Conservation (phyloP, 2,888 invertebrate genomes). For the Megastigmus dorsalis region DNA sequence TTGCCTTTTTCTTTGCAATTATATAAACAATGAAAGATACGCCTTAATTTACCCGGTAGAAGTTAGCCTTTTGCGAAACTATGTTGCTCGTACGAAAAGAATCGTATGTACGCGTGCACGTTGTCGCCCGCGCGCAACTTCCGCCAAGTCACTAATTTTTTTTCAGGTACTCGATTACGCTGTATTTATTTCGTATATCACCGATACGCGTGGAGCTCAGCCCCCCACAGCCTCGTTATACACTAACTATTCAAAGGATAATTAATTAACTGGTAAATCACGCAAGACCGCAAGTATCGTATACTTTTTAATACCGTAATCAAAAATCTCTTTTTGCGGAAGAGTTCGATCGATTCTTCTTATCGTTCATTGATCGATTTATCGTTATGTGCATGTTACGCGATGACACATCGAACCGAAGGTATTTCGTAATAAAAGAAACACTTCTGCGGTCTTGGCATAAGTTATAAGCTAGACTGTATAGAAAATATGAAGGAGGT, state of each 20-base stretch:
- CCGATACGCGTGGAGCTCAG: neutral
- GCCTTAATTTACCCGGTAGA: neutral
- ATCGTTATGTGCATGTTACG: neutral
- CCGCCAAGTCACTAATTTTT: slow-evolving; percentile 50
- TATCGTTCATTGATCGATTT: neutral
- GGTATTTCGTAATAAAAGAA: slow-evolving; percentile 6
- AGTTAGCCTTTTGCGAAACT: slow-evolving; percentile 4
- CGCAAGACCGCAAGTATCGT: neutral
- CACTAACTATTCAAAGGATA: slow-evolving; percentile 39
- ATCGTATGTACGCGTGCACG: slow-evolving; percentile 7
- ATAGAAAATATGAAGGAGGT: slow-evolving; percentile 13
- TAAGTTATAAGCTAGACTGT: slow-evolving; percentile 12
- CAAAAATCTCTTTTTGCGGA: neutral
- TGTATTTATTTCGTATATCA: slow-evolving; percentile 36
- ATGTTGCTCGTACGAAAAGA: slow-evolving; percentile 30
- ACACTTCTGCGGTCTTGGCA: neutral
- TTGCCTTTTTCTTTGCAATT: no score
- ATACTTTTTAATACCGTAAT: neutral
- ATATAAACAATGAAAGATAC: neutral
- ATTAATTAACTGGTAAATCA: slow-evolving; percentile 39
- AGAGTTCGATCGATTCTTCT: no score
- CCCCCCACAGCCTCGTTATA: slow-evolving; percentile 1
- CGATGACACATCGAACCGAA: neutral
- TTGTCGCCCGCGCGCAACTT: slow-evolving; percentile 4
- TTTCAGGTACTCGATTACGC: slow-evolving; percentile 56